Evolutionary conservation across 2,888 invertebrate genomes (phyloP), one percentile per base, ranked within the genome.

Genomic region (Leptopilina myrica): DNA sequence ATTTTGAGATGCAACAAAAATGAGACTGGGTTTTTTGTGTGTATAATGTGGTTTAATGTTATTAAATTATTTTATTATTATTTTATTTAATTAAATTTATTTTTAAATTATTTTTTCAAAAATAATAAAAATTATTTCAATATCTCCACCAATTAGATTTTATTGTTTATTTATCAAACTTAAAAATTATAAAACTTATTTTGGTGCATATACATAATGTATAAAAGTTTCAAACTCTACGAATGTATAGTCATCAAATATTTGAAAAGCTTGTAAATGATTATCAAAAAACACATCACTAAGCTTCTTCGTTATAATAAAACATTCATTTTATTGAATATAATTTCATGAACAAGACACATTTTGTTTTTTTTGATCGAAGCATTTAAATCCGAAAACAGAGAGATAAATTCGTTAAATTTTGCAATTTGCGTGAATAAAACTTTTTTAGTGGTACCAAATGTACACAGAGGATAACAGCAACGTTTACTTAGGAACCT

Each of bases 401-500:
- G 11, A 53, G 53, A 53, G 53, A 53, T 53, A 7, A 53, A 53
- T 53, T 53, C 53, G 53, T 53, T 53, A 53, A 12, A 53, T 14
- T 53, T 11, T 14, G 53, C 7, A 53, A 53, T 53, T 53, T 53
- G 53, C 11, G 9, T 53, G 11, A 53, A 3, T 9, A 12, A 14
- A 14, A 53, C 53, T 53, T 53, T 5, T 53, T 53, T 53, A 53
- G 53, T 12, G 14, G 53, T 53, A 11, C 53, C 53, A 53, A 9
- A 12, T 2, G 53, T 53, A 53, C 5, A 53, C 14, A 53, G 64
- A 26, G 8, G 20, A 20, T 26, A 64, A n/a, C 7, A 64, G n/a
- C 9, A 33, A 33, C 8, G 64, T 64, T 64, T 9, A 8, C 20
- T 33, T 59, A 80, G 11, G 20, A 82, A 53, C 53, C 11, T 12